Evolutionary conservation across 2,113 vertebrate species (phyloP).

Genomic region (Cnemophilus loriae): DNA sequence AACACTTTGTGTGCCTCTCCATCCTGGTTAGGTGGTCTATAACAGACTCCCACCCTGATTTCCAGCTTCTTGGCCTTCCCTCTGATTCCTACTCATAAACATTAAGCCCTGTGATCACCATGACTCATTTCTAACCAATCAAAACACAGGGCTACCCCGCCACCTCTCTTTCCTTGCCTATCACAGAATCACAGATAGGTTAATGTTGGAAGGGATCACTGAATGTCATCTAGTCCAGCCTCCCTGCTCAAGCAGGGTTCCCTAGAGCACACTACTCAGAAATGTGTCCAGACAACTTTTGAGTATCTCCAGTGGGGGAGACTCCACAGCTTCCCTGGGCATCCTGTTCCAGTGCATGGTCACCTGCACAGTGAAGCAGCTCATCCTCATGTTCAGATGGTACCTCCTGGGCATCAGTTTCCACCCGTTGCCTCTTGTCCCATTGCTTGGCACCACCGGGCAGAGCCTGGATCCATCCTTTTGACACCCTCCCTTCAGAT

Average conservation of each 20-base stretch:
- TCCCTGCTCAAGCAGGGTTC: not conserved
- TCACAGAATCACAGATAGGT: not conserved
- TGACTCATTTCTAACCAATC: not conserved
- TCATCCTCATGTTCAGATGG: not conserved
- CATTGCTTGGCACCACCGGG: fast-evolving
- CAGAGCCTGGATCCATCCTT: not conserved
- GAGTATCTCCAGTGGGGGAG: not conserved
- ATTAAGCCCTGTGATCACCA: too few relatives aligned
- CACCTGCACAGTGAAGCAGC: not conserved
- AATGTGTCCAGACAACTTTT: not conserved
- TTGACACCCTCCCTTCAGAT: not conserved
- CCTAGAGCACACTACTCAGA: too few relatives aligned
- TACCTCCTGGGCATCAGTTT: not conserved
- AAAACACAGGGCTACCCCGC: not conserved
- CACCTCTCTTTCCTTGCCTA: not conserved
- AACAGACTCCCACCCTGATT: not conserved
- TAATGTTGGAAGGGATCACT: not conserved
- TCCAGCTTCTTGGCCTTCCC: not conserved
- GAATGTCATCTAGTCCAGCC: too few relatives aligned
- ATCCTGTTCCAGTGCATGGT: too few relatives aligned
- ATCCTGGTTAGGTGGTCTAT: not conserved
- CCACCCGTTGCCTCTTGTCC: too few relatives aligned
- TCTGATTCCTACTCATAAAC: not conserved
- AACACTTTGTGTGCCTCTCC: not conserved
- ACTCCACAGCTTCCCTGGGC: not conserved